phyloP scores from a whole-genome alignment of 1,140 invertebrate species.

The Pseudomyrmex dendroicus region DNA sequence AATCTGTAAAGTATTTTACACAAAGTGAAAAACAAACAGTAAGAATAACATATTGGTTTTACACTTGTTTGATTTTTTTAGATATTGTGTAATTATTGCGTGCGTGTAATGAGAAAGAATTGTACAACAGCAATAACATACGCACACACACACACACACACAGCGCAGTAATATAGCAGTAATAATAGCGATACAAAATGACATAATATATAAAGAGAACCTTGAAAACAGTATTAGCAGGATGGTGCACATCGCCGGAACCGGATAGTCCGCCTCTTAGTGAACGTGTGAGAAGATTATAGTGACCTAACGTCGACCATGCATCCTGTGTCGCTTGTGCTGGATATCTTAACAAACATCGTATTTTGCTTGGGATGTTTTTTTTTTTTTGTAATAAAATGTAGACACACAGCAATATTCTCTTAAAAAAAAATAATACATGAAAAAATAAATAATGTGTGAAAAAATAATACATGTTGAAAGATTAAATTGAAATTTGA shows the following conservation, averaged over 20 bases:
- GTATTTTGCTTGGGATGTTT: background rate
- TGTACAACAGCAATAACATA: no score
- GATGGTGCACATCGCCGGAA: conserved; percentile 79
- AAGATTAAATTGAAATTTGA: no score
- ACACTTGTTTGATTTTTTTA: no score
- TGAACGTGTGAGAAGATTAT: conserved; percentile 76
- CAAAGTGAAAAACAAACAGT: no score
- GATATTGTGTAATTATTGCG: no score
- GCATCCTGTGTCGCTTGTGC: conserved; percentile 65
- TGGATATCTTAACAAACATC: conserved; percentile 36
- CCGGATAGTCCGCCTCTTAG: conserved; percentile 78
- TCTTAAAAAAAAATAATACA: background rate
- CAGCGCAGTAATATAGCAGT: background rate
- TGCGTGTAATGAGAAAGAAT: no score
- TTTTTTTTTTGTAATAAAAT: background rate
- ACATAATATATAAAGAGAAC: conserved; percentile 52
- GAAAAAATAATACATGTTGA: background rate
- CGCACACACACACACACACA: no score
- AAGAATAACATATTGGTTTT: no score
- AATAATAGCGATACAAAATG: background rate
- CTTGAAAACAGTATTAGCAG: conserved; percentile 78
- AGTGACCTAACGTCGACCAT: conserved; percentile 75
- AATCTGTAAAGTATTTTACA: no score
- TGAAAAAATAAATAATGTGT: background rate
- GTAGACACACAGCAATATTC: background rate